Percentiles rank a stretch among this genome's conserved stretches.
phyloP scores from a whole-genome alignment of 2,113 vertebrate genomes.

The Corythornis madagascariensis region DNA sequence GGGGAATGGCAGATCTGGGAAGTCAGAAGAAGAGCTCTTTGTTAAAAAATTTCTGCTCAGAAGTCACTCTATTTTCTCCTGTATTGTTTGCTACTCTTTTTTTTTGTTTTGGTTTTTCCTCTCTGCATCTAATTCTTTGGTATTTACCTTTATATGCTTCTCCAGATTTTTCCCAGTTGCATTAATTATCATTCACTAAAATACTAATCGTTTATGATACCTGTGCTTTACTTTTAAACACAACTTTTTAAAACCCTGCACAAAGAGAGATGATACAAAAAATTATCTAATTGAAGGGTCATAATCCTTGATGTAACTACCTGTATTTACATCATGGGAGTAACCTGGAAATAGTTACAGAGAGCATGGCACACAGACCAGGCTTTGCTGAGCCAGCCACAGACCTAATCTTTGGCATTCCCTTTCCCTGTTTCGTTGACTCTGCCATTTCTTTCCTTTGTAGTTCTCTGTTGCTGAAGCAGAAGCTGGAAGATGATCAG shows the following conservation, averaged over 20 bases:
- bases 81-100: conserved; percentile 5
- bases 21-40: conserved; percentile 59
- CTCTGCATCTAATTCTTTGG: conserved; percentile 12
- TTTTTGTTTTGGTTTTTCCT: neutral
- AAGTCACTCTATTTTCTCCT: conserved; percentile 36
- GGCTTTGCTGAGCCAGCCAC: conserved; percentile 4
- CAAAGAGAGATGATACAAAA: neutral
- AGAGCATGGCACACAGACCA: neutral
- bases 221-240: neutral
- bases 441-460: conserved; percentile 59
- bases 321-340: neutral
- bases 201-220: conserved; percentile 4
- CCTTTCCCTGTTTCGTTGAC: conserved; percentile 20
- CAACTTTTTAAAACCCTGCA: neutral
- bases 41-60: conserved; percentile 48
- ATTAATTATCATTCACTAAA: conserved; percentile 46
- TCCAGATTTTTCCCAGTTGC: conserved; percentile 51
- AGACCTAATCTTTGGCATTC: conserved; percentile 35
- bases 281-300: neutral
- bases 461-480: conserved; percentile 57
- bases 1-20: conserved; percentile 59
- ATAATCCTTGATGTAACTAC: neutral
- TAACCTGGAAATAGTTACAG: neutral
- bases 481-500: conserved; percentile 71
- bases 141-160: conserved; percentile 19